Percentiles rank a stretch among this genome's conserved stretches.
These are phyloP conservation scores for Papilio polyxenes DNA, from an alignment of 1,140 invertebrate species.

Conservation along the genomic window DNA sequence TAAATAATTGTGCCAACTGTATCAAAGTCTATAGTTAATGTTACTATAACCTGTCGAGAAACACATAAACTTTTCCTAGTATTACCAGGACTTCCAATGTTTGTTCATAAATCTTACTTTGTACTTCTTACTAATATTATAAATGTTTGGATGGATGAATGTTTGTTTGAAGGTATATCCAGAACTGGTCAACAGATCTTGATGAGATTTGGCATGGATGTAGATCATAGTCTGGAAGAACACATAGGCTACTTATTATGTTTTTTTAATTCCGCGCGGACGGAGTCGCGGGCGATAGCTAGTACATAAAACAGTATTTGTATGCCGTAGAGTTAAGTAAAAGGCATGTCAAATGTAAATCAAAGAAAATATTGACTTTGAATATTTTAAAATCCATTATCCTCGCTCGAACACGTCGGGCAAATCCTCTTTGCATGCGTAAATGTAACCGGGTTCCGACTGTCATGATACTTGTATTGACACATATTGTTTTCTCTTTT, in stretches of 20 bases:
- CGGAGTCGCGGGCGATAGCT: too few relatives aligned
- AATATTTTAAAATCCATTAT: constrained; percentile 32
- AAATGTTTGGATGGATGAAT: too few relatives aligned
- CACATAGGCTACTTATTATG: too few relatives aligned
- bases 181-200: too few relatives aligned
- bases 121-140: not conserved
- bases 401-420: constrained; percentile 4
- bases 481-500: too few relatives aligned
- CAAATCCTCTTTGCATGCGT: constrained; percentile 22
- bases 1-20: not conserved
- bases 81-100: not conserved
- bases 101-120: not conserved
- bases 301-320: not conserved
- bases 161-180: too few relatives aligned
- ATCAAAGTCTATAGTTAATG: not conserved
- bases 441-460: not conserved
- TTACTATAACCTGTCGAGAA: not conserved
- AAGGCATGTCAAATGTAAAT: constrained; percentile 26
- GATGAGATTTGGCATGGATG: too few relatives aligned
- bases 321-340: constrained; percentile 9
- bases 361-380: constrained; percentile 18
- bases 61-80: not conserved
- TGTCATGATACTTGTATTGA: too few relatives aligned
- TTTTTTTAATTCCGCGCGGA: too few relatives aligned
- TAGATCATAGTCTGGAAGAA: too few relatives aligned